A percentile compares a stretch with the other conserved stretches of the same genome.
These are phyloP conservation scores for Jordanella pulchra DNA, from an alignment of 2,797 vertebrate species.

Conservation along the genomic window DNA sequence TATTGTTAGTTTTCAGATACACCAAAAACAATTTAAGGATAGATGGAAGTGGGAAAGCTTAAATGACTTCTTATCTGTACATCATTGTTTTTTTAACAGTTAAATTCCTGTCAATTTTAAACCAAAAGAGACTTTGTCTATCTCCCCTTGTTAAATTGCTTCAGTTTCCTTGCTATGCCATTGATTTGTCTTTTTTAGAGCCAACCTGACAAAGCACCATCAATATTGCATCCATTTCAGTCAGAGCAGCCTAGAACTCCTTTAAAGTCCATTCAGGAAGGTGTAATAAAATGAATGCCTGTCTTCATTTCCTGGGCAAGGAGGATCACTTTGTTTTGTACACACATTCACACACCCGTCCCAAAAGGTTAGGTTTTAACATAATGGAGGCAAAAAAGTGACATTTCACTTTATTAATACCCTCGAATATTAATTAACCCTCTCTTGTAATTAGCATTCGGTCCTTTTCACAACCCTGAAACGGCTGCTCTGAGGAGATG, in stretches of 20 bases:
- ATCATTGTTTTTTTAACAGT: slow-evolving; percentile 2
- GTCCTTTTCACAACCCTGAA: slow-evolving; percentile 45
- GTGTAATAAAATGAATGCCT: slow-evolving; percentile 48
- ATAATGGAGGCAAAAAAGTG: slow-evolving; percentile 27
- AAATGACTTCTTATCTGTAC: slow-evolving; percentile 4
- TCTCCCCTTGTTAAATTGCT: slow-evolving; percentile 47
- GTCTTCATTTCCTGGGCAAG: slow-evolving; percentile 48
- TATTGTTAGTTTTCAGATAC: neutral
- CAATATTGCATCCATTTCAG: slow-evolving; percentile 73
- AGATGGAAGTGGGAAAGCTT: no score
- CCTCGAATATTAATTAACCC: slow-evolving; percentile 52
- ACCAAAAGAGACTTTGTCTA: slow-evolving; percentile 39
- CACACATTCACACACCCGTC: neutral
- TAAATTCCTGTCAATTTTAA: slow-evolving; percentile 29
- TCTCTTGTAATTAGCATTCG: slow-evolving; percentile 50
- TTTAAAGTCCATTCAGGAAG: slow-evolving; percentile 47
- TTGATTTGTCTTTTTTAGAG: slow-evolving; percentile 71
- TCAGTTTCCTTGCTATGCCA: slow-evolving; percentile 64
- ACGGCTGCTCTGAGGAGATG: slow-evolving; percentile 42
- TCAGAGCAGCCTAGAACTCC: slow-evolving; percentile 65
- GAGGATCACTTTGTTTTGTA: slow-evolving; percentile 36
- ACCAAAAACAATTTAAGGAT: neutral
- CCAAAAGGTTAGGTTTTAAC: slow-evolving; percentile 25
- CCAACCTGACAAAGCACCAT: slow-evolving; percentile 60
- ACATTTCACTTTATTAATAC: slow-evolving; percentile 60